Evolutionary conservation across 2,888 invertebrate genomes (phyloP), one percentile per base, ranked within the genome.

Genomic region (Platycnemis pennipes): DNA sequence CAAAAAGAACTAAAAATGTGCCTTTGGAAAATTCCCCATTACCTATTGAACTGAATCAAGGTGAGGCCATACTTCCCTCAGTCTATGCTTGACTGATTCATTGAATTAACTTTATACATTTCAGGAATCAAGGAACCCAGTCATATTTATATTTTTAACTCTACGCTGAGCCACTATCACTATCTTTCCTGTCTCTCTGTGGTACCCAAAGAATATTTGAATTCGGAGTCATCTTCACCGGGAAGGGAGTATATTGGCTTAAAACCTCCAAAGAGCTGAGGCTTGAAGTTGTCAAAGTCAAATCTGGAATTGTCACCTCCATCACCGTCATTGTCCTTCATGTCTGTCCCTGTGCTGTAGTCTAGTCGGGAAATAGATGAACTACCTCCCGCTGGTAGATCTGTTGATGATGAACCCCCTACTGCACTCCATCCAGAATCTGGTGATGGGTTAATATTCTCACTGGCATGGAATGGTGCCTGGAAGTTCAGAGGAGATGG

Each of bases 191-290:
- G 91, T n/a, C 91, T 91, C 22, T 91, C 91, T 4, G 91, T 91
- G 2, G 91, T 91, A 0, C 53, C 91, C 26, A 44, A 56, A 53
- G 91, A 16, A 91, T 63, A 91, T 91, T 91, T 91, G 3, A 91
- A 91, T 4, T 56, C 91, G 37, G 37, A 95, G 31, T 87, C 94
- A 88, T 94, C 94, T 42, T 95, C 95, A 94, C 95, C 95, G 13
- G 94, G 87, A 31, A 95, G 95, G 7, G 95, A 95, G 45, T 95
- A 95, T 37, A 98, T 97, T 0, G 98, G 98, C 95, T 97, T 97
- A 95, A 98, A 98, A 0, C 98, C 98, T 5, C 98, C 97, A 95
- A 97, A 97, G 37, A 98, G 96, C 95, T 98, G 97, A 0, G 98
- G 98, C 95, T 97, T 97, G 95, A 98, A 98, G 95, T 97, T 97